These are phyloP conservation scores for Pemphigus obesinymphae DNA, from an alignment of 1,140 invertebrate species.

Conservation along the genomic window DNA sequence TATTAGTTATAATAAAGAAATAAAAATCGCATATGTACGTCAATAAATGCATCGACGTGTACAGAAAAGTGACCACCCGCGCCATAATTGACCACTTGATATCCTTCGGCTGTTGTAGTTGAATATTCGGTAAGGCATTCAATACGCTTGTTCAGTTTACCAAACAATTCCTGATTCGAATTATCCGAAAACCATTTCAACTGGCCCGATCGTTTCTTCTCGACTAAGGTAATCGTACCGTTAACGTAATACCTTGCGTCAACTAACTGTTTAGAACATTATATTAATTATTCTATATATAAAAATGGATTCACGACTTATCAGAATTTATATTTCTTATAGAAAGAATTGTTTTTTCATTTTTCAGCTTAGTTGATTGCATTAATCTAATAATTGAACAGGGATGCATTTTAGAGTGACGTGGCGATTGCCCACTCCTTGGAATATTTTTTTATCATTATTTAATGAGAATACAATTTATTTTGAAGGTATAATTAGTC, in stretches of 20 bases:
- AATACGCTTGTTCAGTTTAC: background rate
- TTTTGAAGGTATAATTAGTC: no score
- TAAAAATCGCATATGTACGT: background rate
- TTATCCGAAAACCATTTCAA: background rate
- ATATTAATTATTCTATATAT: no score
- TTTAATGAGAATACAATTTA: no score
- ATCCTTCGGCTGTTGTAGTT: background rate
- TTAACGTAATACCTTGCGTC: background rate
- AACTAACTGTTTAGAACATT: background rate
- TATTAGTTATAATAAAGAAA: no score
- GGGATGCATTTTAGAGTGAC: no score
- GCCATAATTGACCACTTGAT: background rate
- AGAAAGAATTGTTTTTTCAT: no score
- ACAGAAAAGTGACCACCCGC: background rate
- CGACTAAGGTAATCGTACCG: background rate
- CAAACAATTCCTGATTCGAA: background rate
- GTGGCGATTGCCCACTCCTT: no score
- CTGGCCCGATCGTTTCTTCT: background rate
- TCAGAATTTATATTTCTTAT: no score
- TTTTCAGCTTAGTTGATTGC: no score
- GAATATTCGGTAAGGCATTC: background rate
- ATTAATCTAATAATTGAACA: no score
- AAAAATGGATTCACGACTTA: no score
- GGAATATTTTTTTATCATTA: no score
- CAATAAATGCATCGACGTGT: constrained; percentile 1